Base-by-base conservation (phyloP, 1,140 invertebrate genomes). In the Hyposmocoma kahamanoa region DNA sequence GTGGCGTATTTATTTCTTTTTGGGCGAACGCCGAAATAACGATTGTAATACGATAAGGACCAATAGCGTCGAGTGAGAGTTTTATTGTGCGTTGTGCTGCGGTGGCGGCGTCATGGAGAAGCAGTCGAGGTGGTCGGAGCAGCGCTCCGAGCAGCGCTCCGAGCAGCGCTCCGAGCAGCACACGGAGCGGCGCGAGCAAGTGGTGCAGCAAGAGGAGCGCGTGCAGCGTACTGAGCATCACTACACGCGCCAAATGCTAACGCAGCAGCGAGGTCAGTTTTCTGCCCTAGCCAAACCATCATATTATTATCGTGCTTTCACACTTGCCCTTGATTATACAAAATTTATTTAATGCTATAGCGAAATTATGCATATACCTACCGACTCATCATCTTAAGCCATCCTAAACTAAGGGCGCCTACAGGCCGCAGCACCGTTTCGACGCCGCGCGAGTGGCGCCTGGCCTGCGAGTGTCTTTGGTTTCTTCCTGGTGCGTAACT, bases 201-300 rank as follows among this genome's bases (percentile, higher is more conserved):
- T 34, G 30, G 8, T 18, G 36, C 36, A 39, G 70, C 89, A 92
- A 67, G 90, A 92, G 74, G 88, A 89, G 59, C 84, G 85, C 17
- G 86, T 89, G 72, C 91, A 93, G 79, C 91, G 91, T 69, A 87
- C 90, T 65, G 90, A 89, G 74, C 89, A 90, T 20, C 38, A 41
- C 38, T 41, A 41, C 38, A 41, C 38, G 67, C 92, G 91, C 56
- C 92, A 93, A 85, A 88, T 93, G 77, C 92, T 91, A 81, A 92
- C 90, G 75, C 92, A 94, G 77, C 91, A 93, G 87, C 90, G 90
- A 93, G 92, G 92, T 93, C 87, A 89, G 92, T 69, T 8, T 42
- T 19, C 10, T n/a, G 9, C 19, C 9, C 0, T 38, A n/a, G n/a
- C n/a, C n/a, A n/a, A n/a, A n/a, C n/a, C n/a, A n/a, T n/a, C n/a